A percentile compares a stretch with the other conserved stretches of the same genome.
phyloP scores from a whole-genome alignment of 2,113 vertebrate genomes.

The Girardinichthys multiradiatus region DNA sequence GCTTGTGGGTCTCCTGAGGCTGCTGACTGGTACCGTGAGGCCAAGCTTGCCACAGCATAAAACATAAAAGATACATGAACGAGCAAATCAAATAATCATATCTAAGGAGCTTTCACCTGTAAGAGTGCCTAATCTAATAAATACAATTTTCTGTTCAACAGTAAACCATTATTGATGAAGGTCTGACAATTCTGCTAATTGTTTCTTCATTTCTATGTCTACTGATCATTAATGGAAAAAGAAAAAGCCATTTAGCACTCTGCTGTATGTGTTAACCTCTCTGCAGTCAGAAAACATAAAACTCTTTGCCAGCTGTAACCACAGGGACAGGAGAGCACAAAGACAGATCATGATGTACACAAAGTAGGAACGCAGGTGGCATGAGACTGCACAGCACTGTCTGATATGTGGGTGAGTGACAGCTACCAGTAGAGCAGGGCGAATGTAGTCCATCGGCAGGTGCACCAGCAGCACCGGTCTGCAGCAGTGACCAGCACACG shows the following conservation, averaged over 20 bases:
- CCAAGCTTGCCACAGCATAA: too few relatives aligned
- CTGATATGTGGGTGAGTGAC: conserved; percentile 66
- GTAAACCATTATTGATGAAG: conserved; percentile 17
- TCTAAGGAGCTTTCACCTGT: not conserved
- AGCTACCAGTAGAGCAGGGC: conserved; percentile 63
- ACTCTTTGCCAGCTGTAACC: conserved; percentile 14
- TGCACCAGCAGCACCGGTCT: conserved; percentile 51
- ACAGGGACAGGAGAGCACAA: conserved; percentile 31
- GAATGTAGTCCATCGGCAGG: conserved; percentile 64
- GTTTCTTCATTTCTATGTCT: not conserved
- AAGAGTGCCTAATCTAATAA: conserved; percentile 11
- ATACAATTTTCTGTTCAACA: conserved; percentile 18
- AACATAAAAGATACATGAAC: not conserved
- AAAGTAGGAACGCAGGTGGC: conserved; percentile 60
- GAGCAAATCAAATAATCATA: not conserved
- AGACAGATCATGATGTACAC: conserved; percentile 40
- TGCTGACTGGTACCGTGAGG: too few relatives aligned
- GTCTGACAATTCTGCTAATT: not conserved
- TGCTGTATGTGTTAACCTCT: not conserved
- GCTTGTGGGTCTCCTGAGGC: too few relatives aligned
- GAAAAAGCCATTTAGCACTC: conserved; percentile 12
- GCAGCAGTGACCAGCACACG: conserved; percentile 14
- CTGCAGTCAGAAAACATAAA: conserved; percentile 13
- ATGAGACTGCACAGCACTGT: conserved; percentile 44
- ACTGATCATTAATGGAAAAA: too few relatives aligned